These are phyloP conservation scores for Mesoclemmys tuberculata DNA, from an alignment of 2,113 vertebrate species.

Conservation along the genomic window DNA sequence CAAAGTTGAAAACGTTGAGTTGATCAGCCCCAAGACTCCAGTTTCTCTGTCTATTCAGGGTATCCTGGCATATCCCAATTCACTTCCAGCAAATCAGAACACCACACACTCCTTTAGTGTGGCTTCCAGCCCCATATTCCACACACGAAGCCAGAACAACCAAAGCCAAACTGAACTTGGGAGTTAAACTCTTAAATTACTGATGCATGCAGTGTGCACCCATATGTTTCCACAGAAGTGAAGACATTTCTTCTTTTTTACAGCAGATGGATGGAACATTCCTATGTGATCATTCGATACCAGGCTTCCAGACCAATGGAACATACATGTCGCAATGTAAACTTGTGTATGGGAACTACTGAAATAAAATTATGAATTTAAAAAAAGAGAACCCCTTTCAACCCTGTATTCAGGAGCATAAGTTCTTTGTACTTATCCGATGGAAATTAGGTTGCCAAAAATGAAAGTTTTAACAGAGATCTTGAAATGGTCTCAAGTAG, in stretches of 20 bases:
- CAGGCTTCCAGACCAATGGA: background rate
- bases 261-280: background rate
- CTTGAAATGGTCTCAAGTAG: conserved; percentile 11
- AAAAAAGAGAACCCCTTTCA: background rate
- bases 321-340: accelerated
- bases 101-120: accelerated
- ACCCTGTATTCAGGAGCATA: background rate
- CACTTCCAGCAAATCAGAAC: background rate
- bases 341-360: background rate
- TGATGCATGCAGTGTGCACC: accelerated
- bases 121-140: background rate
- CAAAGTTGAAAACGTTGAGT: accelerated
- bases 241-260: background rate
- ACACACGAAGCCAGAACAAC: background rate
- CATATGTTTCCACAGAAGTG: accelerated
- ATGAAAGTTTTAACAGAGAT: background rate
- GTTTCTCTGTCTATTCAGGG: background rate
- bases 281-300: accelerated
- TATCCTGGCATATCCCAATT: background rate
- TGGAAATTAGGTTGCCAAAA: background rate
- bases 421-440: background rate
- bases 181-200: accelerated
- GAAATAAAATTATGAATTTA: background rate
- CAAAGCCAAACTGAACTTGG: background rate
- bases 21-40: background rate